A percentile compares a stretch with the other conserved stretches of the same genome.
These are phyloP conservation scores for Heliconius ethilla DNA, from an alignment of 2,888 invertebrate species.

Conservation along the genomic window DNA sequence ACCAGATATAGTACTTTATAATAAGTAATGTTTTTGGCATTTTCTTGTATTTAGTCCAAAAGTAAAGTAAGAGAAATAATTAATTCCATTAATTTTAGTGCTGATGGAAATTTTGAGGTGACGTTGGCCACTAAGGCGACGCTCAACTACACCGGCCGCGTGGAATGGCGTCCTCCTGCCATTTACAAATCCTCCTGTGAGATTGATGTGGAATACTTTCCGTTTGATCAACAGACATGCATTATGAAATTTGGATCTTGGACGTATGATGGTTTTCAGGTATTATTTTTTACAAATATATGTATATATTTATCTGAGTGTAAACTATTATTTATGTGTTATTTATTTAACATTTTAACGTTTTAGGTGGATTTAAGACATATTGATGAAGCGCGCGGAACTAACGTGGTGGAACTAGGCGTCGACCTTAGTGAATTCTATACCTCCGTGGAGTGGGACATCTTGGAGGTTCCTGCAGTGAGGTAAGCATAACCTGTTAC, in stretches of 20 bases:
- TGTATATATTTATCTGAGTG: not conserved
- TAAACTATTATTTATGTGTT: not conserved
- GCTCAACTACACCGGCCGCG: constrained; percentile 93
- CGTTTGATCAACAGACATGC: constrained; percentile 96
- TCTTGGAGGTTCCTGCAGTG: constrained; percentile 96
- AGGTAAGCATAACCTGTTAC: constrained; percentile 77
- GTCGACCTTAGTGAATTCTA: constrained; percentile 99
- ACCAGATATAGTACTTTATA: constrained; percentile 96
- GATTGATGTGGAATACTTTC: constrained; percentile 96
- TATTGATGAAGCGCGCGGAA: constrained; percentile 94
- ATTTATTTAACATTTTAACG: not conserved
- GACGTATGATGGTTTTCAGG: constrained; percentile 98
- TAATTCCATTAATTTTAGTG: constrained; percentile 80
- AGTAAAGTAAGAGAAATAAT: not conserved
- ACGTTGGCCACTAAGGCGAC: constrained; percentile 94
- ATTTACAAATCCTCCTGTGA: constrained; percentile 97
- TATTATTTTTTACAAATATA: constrained; percentile 54
- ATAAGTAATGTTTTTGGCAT: constrained; percentile 84
- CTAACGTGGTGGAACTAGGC: constrained; percentile 94
- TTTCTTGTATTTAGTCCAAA: not conserved
- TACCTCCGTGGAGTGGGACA: constrained; percentile 99
- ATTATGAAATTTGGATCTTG: constrained; percentile 96
- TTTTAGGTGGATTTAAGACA: constrained; percentile 93
- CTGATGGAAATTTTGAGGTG: constrained; percentile 96
- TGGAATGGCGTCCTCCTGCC: constrained; percentile 97